phyloP scores from a whole-genome alignment of 2,888 invertebrate genomes.

The Rotaria socialis region DNA sequence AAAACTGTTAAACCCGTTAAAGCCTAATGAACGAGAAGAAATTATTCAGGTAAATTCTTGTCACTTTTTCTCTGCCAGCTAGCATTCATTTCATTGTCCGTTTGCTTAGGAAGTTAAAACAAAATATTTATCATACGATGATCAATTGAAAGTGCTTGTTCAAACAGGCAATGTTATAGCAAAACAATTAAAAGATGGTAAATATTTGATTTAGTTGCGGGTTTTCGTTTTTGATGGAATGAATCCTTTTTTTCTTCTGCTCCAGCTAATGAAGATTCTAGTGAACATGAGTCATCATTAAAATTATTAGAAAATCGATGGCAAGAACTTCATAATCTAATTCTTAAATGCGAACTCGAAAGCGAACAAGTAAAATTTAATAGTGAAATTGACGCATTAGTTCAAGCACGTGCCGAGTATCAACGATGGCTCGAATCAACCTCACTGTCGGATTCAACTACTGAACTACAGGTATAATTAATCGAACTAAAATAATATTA shows the following conservation, averaged over 20 bases:
- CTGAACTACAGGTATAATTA: not conserved
- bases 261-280: not conserved
- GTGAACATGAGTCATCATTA: not conserved
- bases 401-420: not conserved
- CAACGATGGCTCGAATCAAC: not conserved
- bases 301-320: not conserved
- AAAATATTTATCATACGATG: slow-evolving; percentile 7
- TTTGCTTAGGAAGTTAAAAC: not conserved
- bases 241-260: not conserved
- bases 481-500: not conserved
- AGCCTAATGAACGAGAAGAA: not conserved
- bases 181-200: slow-evolving; percentile 17
- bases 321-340: not conserved
- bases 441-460: not conserved
- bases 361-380: not conserved
- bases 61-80: not conserved
- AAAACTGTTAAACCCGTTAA: not conserved
- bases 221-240: not conserved
- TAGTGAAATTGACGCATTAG: not conserved
- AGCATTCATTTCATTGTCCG: not conserved
- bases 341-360: not conserved
- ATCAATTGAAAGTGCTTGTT: not conserved
- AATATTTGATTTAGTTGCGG: not conserved
- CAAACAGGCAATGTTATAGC: not conserved
- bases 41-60: not conserved